Percentiles rank a stretch among this genome's conserved stretches.
These are phyloP conservation scores for Zoanthus gigantus DNA, from an alignment of 92 coral and sea anemone genomes.

Conservation along the genomic window DNA sequence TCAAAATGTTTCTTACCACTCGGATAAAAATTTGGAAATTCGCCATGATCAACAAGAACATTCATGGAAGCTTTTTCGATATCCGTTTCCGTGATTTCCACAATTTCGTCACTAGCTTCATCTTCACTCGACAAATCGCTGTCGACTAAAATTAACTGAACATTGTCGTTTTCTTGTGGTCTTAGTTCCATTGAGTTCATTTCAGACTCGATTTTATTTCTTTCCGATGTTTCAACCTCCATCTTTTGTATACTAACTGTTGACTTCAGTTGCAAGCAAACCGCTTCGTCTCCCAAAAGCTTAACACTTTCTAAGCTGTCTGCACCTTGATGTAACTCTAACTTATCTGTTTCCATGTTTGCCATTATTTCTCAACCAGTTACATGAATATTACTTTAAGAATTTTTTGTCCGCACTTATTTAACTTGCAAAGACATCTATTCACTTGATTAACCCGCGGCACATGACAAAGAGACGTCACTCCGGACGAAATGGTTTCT, in stretches of 20 bases:
- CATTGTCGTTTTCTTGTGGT: slow-evolving; percentile 33
- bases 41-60: slow-evolving; percentile 34
- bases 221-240: neutral
- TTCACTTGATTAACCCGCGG: neutral
- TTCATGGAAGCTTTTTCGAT: slow-evolving; percentile 45
- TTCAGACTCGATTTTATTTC: neutral
- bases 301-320: slow-evolving; percentile 14
- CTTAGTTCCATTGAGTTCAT: slow-evolving; percentile 29
- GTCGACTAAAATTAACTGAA: slow-evolving; percentile 31
- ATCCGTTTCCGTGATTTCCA: slow-evolving; percentile 36
- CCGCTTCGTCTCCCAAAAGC: neutral
- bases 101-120: slow-evolving; percentile 23
- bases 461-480: neutral
- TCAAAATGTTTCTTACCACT: slow-evolving; percentile 69
- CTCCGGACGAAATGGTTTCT: slow-evolving; percentile 12
- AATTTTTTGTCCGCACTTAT: neutral
- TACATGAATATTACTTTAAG: neutral
- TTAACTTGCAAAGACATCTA: neutral
- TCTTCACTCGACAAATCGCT: slow-evolving; percentile 39
- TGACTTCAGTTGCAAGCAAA: neutral
- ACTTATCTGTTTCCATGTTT: neutral
- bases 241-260: neutral
- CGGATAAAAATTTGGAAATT: slow-evolving; percentile 36
- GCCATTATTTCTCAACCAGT: neutral
- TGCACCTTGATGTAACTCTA: slow-evolving; percentile 4